Conservation (phyloP, 2,113 vertebrate genomes). For the Gymnogyps californianus region DNA sequence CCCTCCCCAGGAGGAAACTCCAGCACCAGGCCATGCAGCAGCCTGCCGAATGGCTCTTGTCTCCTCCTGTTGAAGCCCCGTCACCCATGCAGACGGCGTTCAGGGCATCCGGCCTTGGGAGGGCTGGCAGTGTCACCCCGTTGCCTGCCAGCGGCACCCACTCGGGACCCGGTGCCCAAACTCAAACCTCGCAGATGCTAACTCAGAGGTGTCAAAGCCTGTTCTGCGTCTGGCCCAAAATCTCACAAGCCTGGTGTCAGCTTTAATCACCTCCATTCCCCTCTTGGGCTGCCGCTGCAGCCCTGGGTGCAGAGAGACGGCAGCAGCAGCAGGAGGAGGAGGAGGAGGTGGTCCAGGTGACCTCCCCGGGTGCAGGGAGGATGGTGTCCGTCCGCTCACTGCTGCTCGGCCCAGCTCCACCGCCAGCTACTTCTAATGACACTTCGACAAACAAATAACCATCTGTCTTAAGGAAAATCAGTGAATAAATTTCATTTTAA, state of each 20-base stretch:
- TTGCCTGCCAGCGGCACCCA: neutral
- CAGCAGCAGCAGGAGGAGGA: neutral
- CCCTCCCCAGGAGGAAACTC: neutral
- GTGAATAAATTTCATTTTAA: constrained; percentile 36
- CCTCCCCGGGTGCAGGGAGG: neutral
- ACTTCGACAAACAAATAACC: constrained; percentile 18
- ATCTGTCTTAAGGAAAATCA: neutral
- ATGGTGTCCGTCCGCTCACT: fast-evolving
- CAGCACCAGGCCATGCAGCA: neutral
- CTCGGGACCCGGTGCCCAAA: fast-evolving
- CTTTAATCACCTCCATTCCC: neutral
- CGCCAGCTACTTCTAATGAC: neutral
- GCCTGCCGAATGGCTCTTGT: neutral
- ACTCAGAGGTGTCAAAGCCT: neutral
- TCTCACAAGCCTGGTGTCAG: neutral
- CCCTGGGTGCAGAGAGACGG: neutral
- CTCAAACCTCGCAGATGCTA: neutral
- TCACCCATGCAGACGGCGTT: fast-evolving
- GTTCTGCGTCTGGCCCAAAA: neutral
- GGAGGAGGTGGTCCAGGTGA: neutral
- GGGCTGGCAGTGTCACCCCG: neutral
- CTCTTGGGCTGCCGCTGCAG: neutral
- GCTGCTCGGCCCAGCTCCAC: neutral
- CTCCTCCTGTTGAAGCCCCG: neutral
- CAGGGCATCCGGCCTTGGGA: neutral